Base-by-base conservation (phyloP, 1,140 invertebrate genomes). In the Phymorhynchus buccinoides region DNA sequence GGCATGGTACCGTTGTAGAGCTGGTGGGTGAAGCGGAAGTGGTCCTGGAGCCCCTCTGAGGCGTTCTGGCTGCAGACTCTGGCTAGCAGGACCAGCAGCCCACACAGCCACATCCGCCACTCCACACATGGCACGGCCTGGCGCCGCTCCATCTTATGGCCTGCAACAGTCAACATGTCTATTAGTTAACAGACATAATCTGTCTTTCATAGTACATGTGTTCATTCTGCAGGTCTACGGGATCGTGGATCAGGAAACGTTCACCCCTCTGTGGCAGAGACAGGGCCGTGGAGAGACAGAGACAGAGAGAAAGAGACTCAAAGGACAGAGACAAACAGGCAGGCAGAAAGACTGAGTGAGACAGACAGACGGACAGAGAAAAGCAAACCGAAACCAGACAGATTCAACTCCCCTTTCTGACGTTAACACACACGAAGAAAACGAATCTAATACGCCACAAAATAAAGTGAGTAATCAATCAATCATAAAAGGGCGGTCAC, bases 1-100 rank as follows among this genome's bases (percentile, higher is more conserved):
- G 96, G 95, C 88, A 99, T 97, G 88, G 96, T 96, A 87, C 96
- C 97, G 95, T 99, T 98, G 95, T 99, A 99, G 0, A 94, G 90
- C 6, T 94, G 88, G 83, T 95, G 94, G 1, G 96, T 96, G 94
- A 99, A 99, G 12, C 87, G 85, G 79, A 92, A 91, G 32, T 83
- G 79, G 22, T 79, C 44, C 75, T 83, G 3, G 56, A 22, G 73
- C 35, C 83, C 66, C 66, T 62, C 27, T 41, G 79, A 2, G 48
- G 30, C 44, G 52, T 41, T 37, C n/a, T 48, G 73, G 66, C 42
- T 62, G n/a, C 82, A 52, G 18, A 44, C 62, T 32, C 32, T 83
- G 44, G 42, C 77, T 32, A 86, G 6, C 0, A 39, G 35, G 27
- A 41, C 32, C 27, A 84, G 39, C 42, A 83, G n/a, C 81, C 80